Base-by-base conservation (phyloP, 2,113 vertebrate genomes). In the Clupea harengus region DNA sequence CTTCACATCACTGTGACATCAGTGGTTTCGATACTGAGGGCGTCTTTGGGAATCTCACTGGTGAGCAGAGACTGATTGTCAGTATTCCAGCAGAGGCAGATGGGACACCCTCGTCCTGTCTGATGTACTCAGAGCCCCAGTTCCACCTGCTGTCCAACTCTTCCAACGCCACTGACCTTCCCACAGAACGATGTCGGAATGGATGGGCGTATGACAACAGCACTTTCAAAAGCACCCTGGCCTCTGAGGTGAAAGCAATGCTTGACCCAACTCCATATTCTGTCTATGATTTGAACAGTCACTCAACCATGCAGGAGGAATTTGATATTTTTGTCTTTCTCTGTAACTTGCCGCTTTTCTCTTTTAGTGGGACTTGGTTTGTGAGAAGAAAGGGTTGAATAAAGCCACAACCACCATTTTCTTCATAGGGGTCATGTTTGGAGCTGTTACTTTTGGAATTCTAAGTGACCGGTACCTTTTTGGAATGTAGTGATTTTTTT, bases 141-240 rank as follows among this genome's bases (percentile, higher is more conserved):
- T 90, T 95, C 2, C 92, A 93, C 18, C 89, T 96, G 11, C 87
- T 96, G 82, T 83, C 85, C 87, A 96, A 95, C 87, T 85, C 87
- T 32, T 95, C 94, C 0, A 28, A 84, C 80, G 32, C 81, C 5
- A 18, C 87, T 1, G 86, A 90, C 0, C 44, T 83, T 25, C 39
- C 84, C 67, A 89, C 91, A 0, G 90, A 95, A 50, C 67, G 32
- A 50, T 98, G 97, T 91, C 93, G 90, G 78, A 92, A 94, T 0
- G 96, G 96, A 89, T 98, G 97, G 97, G 91, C 93, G 85, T 97
- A 96, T 1, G 94, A 97, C 86, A 94, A 86, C 88, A 95, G 95
- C 0, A 95, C 94, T 84, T 97, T 97, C 93, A 94, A 87, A 18
- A 97, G 96, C 89, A 97, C 97, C 84, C 91, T 97, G 85, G 95